A percentile compares a stretch with the other conserved stretches of the same genome.
Evolutionary conservation across 1,140 invertebrate species (phyloP).

Genomic region (Hirudo medicinalis): DNA sequence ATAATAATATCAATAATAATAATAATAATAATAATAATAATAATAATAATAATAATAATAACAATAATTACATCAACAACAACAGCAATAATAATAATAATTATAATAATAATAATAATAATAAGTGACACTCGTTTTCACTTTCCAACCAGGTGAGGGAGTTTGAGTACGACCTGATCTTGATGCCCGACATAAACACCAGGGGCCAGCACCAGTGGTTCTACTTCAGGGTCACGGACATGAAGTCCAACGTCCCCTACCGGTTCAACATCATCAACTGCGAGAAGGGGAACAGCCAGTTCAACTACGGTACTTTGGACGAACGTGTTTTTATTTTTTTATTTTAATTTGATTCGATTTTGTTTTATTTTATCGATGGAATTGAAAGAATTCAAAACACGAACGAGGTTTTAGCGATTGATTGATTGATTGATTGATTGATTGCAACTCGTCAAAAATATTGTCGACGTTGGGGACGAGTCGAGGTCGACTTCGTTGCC

Average conservation of each 20-base stretch:
- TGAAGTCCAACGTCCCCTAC: slow-evolving; percentile 57
- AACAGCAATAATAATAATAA: not conserved
- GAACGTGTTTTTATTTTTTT: too few relatives aligned
- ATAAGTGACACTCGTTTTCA: not conserved
- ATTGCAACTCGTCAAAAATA: too few relatives aligned
- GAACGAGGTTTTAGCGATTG: too few relatives aligned
- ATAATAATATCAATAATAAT: slow-evolving; percentile 2
- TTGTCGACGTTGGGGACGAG: too few relatives aligned
- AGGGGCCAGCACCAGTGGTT: slow-evolving; percentile 74
- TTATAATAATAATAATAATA: not conserved
- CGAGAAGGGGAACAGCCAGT: slow-evolving; percentile 75
- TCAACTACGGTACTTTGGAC: slow-evolving; percentile 59
- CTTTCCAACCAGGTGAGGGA: slow-evolving; percentile 30
- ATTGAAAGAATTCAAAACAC: too few relatives aligned
- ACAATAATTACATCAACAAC: not conserved
- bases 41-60: slow-evolving; percentile 1
- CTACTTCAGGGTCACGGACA: slow-evolving; percentile 77
- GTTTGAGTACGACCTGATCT: slow-evolving; percentile 80
- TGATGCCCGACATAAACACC: slow-evolving; percentile 73
- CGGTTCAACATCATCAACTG: slow-evolving; percentile 82
- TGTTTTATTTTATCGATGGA: too few relatives aligned
- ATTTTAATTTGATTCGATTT: too few relatives aligned
- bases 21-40: slow-evolving; percentile 1
- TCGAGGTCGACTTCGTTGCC: too few relatives aligned
- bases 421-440: too few relatives aligned